These are phyloP conservation scores for Cantharis rufa DNA, from an alignment of 2,888 invertebrate species.

Conservation along the genomic window DNA sequence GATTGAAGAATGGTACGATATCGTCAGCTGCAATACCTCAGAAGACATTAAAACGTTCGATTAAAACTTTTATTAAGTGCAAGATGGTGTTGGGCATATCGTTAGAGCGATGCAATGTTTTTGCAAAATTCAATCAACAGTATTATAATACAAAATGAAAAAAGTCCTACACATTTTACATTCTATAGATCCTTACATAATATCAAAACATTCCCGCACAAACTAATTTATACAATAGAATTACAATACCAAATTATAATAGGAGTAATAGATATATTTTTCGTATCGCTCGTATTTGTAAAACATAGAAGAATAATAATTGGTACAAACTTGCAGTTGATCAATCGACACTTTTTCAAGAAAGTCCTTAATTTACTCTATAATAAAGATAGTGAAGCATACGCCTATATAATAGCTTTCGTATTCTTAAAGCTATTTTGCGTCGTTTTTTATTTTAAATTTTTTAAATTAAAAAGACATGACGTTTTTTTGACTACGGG, in stretches of 20 bases:
- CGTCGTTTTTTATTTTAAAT: neutral
- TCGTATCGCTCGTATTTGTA: neutral
- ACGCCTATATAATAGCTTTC: neutral
- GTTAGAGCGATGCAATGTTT: slow-evolving; percentile 49
- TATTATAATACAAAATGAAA: slow-evolving; percentile 46
- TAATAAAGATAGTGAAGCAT: neutral
- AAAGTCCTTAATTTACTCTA: neutral
- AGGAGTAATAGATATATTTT: neutral
- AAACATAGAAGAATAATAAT: neutral
- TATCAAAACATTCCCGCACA: slow-evolving; percentile 33
- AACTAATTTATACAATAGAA: slow-evolving; percentile 33
- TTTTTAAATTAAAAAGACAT: neutral
- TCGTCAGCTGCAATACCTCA: neutral
- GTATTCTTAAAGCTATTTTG: neutral
- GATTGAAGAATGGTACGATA: neutral
- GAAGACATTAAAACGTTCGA: neutral
- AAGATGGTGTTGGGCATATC: slow-evolving; percentile 47
- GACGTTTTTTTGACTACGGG: neutral
- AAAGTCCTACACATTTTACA: slow-evolving; percentile 45
- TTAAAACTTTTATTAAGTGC: slow-evolving; percentile 18
- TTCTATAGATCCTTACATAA: slow-evolving; percentile 44
- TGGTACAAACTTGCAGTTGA: neutral
- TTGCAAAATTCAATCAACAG: slow-evolving; percentile 44
- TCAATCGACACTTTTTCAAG: neutral
- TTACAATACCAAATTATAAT: slow-evolving; percentile 5